Conservation (phyloP, 1,140 invertebrate species). For the Pseudomyrmex flavicornis region DNA sequence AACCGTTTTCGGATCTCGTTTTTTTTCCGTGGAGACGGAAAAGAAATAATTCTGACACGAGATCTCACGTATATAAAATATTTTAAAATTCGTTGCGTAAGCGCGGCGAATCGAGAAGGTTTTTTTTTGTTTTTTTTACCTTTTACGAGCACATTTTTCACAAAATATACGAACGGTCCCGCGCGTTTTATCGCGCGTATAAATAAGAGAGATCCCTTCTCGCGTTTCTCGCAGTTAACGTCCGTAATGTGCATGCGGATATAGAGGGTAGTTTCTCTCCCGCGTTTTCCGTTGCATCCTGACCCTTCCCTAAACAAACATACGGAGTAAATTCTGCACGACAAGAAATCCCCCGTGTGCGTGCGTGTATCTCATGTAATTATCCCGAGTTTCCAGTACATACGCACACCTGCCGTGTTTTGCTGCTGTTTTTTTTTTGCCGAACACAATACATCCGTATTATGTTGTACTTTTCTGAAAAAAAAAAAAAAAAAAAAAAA, state of each 20-base stretch:
- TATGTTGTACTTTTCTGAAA: background rate
- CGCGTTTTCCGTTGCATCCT: background rate
- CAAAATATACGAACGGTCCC: too few species aligned
- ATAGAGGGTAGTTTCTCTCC: background rate
- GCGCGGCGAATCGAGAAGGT: too few species aligned
- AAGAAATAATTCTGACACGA: background rate
- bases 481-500: too few species aligned
- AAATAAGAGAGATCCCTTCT: constrained; percentile 20
- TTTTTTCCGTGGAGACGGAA: background rate
- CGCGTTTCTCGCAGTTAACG: constrained; percentile 12
- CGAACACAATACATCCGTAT: background rate
- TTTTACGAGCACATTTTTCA: background rate
- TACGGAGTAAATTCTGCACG: constrained; percentile 11
- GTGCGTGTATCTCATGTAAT: constrained; percentile 8
- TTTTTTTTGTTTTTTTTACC: background rate
- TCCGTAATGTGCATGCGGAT: background rate
- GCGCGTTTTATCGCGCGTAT: background rate
- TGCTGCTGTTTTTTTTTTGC: too few species aligned
- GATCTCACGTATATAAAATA: too few species aligned
- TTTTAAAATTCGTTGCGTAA: too few species aligned
- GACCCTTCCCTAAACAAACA: background rate
- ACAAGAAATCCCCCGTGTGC: constrained; percentile 18
- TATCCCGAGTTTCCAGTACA: background rate
- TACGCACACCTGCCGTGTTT: constrained; percentile 21
- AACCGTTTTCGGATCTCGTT: background rate